Evolutionary conservation across 2,797 vertebrate genomes (phyloP).

Genomic region (Eidolon dupreanum): DNA sequence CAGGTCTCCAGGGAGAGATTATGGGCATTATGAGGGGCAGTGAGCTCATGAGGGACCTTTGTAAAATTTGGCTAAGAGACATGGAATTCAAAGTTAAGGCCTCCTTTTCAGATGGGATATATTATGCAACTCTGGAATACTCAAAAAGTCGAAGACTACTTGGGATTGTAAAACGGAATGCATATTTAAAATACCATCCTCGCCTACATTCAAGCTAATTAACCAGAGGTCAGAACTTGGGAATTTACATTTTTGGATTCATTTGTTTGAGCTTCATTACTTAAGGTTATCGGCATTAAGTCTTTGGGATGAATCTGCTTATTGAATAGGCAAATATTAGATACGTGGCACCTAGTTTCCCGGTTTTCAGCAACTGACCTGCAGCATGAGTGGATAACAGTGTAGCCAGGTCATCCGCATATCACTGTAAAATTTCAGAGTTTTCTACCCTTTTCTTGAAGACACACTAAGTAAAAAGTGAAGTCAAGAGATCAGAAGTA

Average conservation of each 20-base stretch:
- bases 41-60: background rate
- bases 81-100: background rate
- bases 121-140: background rate
- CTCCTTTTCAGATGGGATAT: background rate
- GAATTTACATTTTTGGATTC: slow-evolving; percentile 32
- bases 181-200: slow-evolving; percentile 41
- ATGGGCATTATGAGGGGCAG: background rate
- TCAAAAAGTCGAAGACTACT: background rate
- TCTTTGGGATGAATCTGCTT: background rate
- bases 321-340: background rate
- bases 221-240: slow-evolving; percentile 38
- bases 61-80: background rate
- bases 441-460: background rate
- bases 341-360: background rate
- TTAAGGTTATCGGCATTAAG: background rate
- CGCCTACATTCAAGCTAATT: slow-evolving; percentile 11
- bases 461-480: slow-evolving; percentile 32
- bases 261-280: background rate
- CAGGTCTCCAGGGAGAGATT: background rate
- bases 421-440: background rate
- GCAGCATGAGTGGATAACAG: background rate
- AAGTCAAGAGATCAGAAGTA: slow-evolving; percentile 52
- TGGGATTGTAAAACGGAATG: background rate
- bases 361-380: background rate
- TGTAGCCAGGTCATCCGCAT: background rate